Percentiles rank a stretch among this genome's conserved stretches.
phyloP scores from a whole-genome alignment of 1,140 invertebrate species.

The Drosophila ercepeae region DNA sequence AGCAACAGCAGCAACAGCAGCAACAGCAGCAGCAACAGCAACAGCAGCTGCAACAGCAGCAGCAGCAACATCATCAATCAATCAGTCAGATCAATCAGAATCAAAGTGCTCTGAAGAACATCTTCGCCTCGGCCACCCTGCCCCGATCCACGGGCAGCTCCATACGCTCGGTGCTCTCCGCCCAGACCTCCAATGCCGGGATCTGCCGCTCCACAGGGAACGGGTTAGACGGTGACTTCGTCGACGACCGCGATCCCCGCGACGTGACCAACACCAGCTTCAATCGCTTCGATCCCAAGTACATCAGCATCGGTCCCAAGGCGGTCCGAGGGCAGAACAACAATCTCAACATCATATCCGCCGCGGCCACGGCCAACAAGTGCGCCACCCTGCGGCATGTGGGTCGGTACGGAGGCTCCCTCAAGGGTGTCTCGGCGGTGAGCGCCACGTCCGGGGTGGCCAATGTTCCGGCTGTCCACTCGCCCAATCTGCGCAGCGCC shows the following conservation, averaged over 20 bases:
- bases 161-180: constrained; percentile 74
- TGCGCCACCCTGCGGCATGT: constrained; percentile 82
- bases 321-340: constrained; percentile 84
- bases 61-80: constrained; percentile 42
- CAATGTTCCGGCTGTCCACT: constrained; percentile 52
- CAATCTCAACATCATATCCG: constrained; percentile 72
- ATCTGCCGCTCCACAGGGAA: constrained; percentile 78
- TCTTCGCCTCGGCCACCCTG: constrained; percentile 77
- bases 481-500: constrained; percentile 78
- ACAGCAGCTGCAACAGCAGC: constrained; percentile 51
- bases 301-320: constrained; percentile 86
- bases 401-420: constrained; percentile 84
- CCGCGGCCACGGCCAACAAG: constrained; percentile 64
- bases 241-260: constrained; percentile 80
- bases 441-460: constrained; percentile 7
- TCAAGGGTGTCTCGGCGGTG: constrained; percentile 81
- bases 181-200: constrained; percentile 65
- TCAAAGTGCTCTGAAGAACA: constrained; percentile 76
- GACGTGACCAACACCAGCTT: constrained; percentile 84
- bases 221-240: constrained; percentile 52
- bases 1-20: too few relatives aligned
- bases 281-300: constrained; percentile 87
- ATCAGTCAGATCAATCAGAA: constrained; percentile 42
- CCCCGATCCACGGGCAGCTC: constrained; percentile 80
- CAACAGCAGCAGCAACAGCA: constrained; percentile 57